Conservation (phyloP, 2,797 vertebrate species). For the Prionace glauca region DNA sequence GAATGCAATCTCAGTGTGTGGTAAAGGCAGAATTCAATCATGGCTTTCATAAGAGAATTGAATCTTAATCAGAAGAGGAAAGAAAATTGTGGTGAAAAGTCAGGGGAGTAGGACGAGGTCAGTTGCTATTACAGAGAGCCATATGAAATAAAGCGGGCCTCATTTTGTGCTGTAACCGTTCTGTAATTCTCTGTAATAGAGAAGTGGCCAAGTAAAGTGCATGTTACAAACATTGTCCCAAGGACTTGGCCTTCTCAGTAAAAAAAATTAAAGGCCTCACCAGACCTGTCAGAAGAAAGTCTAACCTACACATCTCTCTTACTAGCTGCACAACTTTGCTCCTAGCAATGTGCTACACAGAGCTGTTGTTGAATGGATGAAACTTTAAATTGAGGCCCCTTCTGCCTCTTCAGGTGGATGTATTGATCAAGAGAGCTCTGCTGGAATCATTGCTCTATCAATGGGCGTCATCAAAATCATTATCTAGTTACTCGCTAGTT, state of each 20-base stretch:
- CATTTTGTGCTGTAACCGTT: too few species aligned
- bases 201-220: background rate
- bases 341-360: background rate
- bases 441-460: background rate
- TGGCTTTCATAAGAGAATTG: too few species aligned
- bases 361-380: background rate
- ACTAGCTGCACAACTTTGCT: background rate
- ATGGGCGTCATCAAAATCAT: background rate
- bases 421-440: background rate
- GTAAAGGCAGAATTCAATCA: too few species aligned
- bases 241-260: background rate
- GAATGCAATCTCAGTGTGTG: too few species aligned
- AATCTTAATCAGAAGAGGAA: too few species aligned
- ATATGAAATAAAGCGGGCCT: too few species aligned
- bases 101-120: too few species aligned
- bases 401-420: background rate
- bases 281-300: background rate
- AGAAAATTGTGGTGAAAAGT: too few species aligned
- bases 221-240: background rate
- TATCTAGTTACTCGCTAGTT: background rate
- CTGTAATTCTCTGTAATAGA: too few species aligned
- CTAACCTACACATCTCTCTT: background rate
- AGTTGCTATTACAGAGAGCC: too few species aligned
- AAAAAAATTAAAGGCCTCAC: background rate
- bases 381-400: background rate